Base-by-base conservation (phyloP, 2,888 invertebrate species). In the Parapristionchus giblindavisi region DNA sequence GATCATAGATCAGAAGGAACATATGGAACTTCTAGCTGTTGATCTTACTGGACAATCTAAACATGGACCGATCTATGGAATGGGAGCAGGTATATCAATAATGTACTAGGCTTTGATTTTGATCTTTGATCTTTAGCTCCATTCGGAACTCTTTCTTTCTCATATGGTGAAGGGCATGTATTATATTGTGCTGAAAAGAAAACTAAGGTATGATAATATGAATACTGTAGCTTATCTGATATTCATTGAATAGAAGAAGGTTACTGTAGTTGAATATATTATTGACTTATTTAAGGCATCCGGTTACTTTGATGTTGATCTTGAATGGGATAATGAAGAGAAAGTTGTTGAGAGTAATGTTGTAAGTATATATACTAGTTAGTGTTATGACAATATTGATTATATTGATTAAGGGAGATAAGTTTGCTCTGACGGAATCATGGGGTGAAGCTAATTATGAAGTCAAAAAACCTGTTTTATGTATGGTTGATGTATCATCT, bases 391-490 rank as follows among this genome's bases (percentile, higher is more conserved):
- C 3, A 56, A n/a, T 72, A 6, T 17, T 21, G 2, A 21, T 38
- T 24, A 36, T 32, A 24, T 27, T 6, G 14, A 3, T 72, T 68
- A 71, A 85, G 85, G 87, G 87, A 32, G 84, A 86, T 17, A 85
- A 87, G 72, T 87, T 81, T 77, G 79, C 77, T 34, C 66, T 79
- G 56, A 48, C 48, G 6, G 84, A 87, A 36, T 82, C 81, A 38
- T 87, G 86, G 85, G 87, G 87, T 29, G 87, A 87, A 65, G 81
- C 81, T 48, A 81, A 78, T 52, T 73, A 61, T 40, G 84, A 83
- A 36, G 84, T 85, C 34, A 81, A 79, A 51, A 76, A 78, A 8
- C 87, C 87, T 11, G 81, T 85, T 14, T 76, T 88, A n/a, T 86
- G 86, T 75, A 77, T 85, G 24, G 77, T 83, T 38, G 83, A 85